Conservation (phyloP, 92 coral and sea anemone genomes). For the Umimayanthus chanpuru region DNA sequence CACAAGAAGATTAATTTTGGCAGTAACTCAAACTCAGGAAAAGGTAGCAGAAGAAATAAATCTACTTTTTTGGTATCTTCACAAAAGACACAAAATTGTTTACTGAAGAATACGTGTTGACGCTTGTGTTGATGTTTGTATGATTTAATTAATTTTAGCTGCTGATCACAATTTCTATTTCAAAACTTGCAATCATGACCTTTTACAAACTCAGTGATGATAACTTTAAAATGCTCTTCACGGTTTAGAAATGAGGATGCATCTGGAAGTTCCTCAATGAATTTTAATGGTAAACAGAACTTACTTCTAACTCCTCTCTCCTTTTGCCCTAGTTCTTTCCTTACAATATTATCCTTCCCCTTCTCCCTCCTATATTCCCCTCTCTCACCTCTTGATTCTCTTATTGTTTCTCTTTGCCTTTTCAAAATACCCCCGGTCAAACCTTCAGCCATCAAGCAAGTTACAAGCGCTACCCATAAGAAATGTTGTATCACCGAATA, state of each 20-base stretch:
- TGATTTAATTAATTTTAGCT: not conserved
- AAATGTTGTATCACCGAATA: constrained; percentile 50
- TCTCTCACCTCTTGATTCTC: not conserved
- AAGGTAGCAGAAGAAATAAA: not conserved
- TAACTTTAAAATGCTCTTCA: not conserved
- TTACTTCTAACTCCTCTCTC: not conserved
- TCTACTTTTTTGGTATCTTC: not conserved
- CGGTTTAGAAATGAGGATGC: too few species aligned
- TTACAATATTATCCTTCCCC: too few species aligned
- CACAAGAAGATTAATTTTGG: not conserved
- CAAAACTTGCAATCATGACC: not conserved
- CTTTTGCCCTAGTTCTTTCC: too few species aligned
- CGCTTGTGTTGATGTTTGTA: not conserved
- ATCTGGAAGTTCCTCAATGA: not conserved
- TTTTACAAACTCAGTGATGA: not conserved
- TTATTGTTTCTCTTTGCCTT: not conserved
- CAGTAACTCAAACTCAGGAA: not conserved
- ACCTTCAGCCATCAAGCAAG: constrained; percentile 5
- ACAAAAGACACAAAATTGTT: not conserved
- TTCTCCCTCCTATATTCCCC: too few species aligned
- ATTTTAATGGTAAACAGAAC: not conserved
- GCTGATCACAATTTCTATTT: not conserved
- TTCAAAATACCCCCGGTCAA: not conserved
- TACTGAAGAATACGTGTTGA: not conserved
- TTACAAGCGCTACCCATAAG: constrained; percentile 12